phyloP scores from a whole-genome alignment of 2,797 vertebrate genomes.

The Liparis tanakae region DNA sequence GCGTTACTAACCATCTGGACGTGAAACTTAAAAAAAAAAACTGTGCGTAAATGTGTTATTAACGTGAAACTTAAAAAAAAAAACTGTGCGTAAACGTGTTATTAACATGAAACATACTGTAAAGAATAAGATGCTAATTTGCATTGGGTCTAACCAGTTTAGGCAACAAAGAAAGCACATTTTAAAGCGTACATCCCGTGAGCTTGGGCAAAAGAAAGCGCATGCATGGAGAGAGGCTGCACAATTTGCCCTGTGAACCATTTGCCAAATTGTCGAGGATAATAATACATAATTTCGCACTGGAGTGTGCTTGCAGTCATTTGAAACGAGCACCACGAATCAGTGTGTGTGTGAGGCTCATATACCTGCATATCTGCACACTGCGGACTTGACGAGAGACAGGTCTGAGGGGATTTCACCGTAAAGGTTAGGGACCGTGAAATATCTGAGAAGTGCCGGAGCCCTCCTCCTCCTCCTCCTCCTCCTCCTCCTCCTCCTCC shows the following conservation, averaged over 20 bases:
- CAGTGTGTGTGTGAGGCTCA: constrained; percentile 54
- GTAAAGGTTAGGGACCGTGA: constrained; percentile 72
- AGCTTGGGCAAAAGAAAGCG: neutral
- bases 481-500: constrained; percentile 62
- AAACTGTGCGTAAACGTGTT: neutral
- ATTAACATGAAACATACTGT: neutral
- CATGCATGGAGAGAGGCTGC: constrained; percentile 7
- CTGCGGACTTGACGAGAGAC: constrained; percentile 73
- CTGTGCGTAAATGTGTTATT: too few relatives aligned
- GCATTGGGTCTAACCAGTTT: neutral
- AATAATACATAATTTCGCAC: constrained; percentile 53
- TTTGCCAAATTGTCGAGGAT: constrained; percentile 43
- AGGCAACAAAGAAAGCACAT: neutral
- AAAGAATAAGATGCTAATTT: neutral
- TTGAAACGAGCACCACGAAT: constrained; percentile 64
- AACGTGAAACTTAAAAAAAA: constrained; percentile 1
- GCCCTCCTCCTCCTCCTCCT: constrained; percentile 62
- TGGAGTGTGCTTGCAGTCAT: constrained; percentile 60
- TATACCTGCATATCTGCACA: constrained; percentile 53
- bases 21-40: constrained; percentile 1
- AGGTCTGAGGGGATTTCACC: constrained; percentile 74
- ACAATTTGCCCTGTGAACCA: constrained; percentile 20
- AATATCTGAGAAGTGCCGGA: constrained; percentile 77
- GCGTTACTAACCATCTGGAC: constrained; percentile 16
- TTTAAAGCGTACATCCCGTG: neutral